A percentile compares a stretch with the other conserved stretches of the same genome.
phyloP scores from a whole-genome alignment of 2,113 vertebrate species.

The Larimichthys crocea region DNA sequence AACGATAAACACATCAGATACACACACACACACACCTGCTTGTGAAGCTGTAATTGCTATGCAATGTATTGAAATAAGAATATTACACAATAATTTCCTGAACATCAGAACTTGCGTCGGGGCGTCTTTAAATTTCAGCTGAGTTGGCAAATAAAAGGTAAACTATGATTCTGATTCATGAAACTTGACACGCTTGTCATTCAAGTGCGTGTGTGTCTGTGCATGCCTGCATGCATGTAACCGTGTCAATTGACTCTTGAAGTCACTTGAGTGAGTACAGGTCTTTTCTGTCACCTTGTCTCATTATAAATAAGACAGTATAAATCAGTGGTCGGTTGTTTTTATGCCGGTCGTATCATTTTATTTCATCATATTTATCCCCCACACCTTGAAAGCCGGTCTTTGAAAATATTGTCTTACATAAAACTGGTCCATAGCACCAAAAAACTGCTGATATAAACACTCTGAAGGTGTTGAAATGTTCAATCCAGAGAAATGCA shows the following conservation, averaged over 20 bases:
- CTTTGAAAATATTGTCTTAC: no score
- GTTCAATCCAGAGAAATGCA: no score
- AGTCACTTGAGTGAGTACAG: neutral
- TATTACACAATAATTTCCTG: neutral
- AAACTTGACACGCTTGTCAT: neutral
- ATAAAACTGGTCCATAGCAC: no score
- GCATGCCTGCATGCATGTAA: no score
- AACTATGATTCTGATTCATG: neutral
- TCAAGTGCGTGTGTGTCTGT: no score
- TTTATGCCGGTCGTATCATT: no score
- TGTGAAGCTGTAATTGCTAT: conserved; percentile 33
- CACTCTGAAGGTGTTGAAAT: no score
- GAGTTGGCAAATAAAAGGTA: neutral
- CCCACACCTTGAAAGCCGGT: no score
- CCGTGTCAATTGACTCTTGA: no score
- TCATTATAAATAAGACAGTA: neutral
- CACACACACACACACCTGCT: conserved; percentile 26
- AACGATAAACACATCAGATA: conserved; percentile 88
- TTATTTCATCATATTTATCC: no score
- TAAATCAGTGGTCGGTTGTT: no score
- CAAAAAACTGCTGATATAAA: no score
- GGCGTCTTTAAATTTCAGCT: neutral
- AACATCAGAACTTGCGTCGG: neutral
- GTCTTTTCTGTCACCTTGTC: neutral
- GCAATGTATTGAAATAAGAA: conserved; percentile 21